Percentiles rank a stretch among this genome's conserved stretches.
Conservation (phyloP, 2,797 vertebrate species). For the Esox lucius region DNA sequence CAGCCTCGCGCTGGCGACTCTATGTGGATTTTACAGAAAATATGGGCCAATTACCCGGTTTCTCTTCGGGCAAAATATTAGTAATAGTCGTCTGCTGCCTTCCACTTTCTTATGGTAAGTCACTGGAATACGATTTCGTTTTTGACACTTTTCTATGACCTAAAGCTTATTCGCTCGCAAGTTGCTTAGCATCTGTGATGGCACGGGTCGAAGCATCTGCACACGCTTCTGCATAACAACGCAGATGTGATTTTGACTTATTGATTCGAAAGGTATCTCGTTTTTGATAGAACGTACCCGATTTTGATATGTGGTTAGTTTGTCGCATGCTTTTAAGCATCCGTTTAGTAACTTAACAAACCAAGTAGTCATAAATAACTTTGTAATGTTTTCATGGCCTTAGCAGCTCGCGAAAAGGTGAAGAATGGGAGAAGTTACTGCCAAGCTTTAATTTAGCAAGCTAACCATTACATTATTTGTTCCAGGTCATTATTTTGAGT, state of each 20-base stretch:
- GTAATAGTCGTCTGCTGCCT: conserved; percentile 66
- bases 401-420: background rate
- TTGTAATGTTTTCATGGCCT: background rate
- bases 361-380: background rate
- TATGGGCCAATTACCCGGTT: conserved; percentile 76
- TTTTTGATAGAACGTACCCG: background rate
- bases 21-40: conserved; percentile 82
- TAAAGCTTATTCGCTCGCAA: conserved; percentile 5
- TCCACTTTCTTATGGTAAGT: conserved; percentile 71
- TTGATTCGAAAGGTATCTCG: background rate
- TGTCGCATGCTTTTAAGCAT: background rate
- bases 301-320: background rate
- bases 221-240: conserved; percentile 25
- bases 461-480: background rate
- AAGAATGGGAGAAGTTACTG: background rate
- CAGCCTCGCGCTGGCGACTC: conserved; percentile 72
- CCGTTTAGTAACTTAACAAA: background rate
- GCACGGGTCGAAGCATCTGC: conserved; percentile 48
- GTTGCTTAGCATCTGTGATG: conserved; percentile 47
- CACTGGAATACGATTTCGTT: background rate
- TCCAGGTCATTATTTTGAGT: background rate
- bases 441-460: background rate
- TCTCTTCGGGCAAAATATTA: conserved; percentile 67
- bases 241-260: conserved; percentile 44
- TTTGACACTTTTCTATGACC: background rate